Evolutionary conservation across 2,797 vertebrate genomes (phyloP), one percentile per base, ranked within the genome.

Genomic region (Diplodus sargus): DNA sequence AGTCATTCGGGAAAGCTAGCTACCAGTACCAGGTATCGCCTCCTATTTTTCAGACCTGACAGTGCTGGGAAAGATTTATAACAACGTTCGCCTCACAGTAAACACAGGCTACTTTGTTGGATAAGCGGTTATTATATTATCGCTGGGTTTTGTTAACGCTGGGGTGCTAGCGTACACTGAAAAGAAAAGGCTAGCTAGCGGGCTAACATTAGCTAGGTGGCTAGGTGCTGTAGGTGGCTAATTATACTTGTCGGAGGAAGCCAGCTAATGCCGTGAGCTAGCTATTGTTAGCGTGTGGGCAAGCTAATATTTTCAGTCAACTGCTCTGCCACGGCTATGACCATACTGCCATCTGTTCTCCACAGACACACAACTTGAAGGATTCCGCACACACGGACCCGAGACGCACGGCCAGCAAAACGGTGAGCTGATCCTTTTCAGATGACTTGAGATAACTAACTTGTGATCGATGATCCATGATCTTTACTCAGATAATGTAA

Each of bases 221-320:
- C 84, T 87, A 85, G 85, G 78, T 85, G 78, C 74, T 79, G 81
- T 87, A 87, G 86, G 88, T 90, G 84, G 93, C 93, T 94, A 94
- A 94, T 94, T 93, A 93, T 91, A 93, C 88, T 89, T 77, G 76
- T 77, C 71, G 80, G 80, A 82, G 77, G 63, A 89, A 82, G 78
- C 79, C 53, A 69, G 91, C 91, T 90, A 90, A 87, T 79, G 69
- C 83, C 73, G 61, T 78, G 84, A 88, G 90, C 89, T 94, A 92
- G 92, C 91, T 91, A 92, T 94, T 93, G 94, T 93, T 94, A 93
- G 90, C 88, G 73, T 87, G 70, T 78, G 70, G 85, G 67, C 76
- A 78, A 78, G 90, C 85, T 87, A 90, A 81, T 91, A 85, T 90
- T 87, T 91, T 85, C 81, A 87, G 77, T 75, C 73, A 88, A 74